A percentile compares a stretch with the other conserved stretches of the same genome.
These are phyloP conservation scores for Habroteleia sp. DNA, from an alignment of 2,888 invertebrate species.

Conservation along the genomic window DNA sequence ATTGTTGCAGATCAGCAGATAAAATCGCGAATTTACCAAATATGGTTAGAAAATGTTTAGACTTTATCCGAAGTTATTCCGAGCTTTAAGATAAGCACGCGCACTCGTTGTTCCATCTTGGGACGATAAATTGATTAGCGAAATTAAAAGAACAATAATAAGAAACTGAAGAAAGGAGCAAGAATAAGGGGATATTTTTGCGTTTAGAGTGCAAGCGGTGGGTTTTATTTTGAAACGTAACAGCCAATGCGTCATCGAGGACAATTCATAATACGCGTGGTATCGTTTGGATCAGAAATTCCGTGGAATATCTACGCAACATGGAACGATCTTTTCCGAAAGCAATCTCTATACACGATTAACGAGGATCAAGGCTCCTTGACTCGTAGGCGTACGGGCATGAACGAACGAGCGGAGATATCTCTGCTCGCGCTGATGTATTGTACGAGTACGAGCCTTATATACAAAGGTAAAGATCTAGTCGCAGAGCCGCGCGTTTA, in stretches of 20 bases:
- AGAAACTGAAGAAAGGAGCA: no score
- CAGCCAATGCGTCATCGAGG: conserved; percentile 35
- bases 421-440: conserved; percentile 54
- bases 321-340: conserved; percentile 52
- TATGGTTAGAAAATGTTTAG: no score
- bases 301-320: conserved; percentile 50
- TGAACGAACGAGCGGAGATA: conserved; percentile 46
- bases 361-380: conserved; percentile 60
- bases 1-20: no score
- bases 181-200: no score
- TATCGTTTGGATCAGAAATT: conserved; percentile 56
- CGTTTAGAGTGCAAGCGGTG: no score
- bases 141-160: no score
- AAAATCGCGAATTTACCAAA: no score
- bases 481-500: conserved; percentile 29
- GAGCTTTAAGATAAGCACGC: no score
- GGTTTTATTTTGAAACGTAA: conserved; percentile 1
- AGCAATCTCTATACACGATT: conserved; percentile 60
- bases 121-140: no score
- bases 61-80: no score
- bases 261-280: conserved; percentile 47
- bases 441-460: conserved; percentile 46
- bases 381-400: conserved; percentile 62
- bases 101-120: no score
- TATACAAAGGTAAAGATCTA: conserved; percentile 54